Evolutionary conservation across 2,113 vertebrate genomes (phyloP).

Genomic region (Kryptolebias marmoratus): DNA sequence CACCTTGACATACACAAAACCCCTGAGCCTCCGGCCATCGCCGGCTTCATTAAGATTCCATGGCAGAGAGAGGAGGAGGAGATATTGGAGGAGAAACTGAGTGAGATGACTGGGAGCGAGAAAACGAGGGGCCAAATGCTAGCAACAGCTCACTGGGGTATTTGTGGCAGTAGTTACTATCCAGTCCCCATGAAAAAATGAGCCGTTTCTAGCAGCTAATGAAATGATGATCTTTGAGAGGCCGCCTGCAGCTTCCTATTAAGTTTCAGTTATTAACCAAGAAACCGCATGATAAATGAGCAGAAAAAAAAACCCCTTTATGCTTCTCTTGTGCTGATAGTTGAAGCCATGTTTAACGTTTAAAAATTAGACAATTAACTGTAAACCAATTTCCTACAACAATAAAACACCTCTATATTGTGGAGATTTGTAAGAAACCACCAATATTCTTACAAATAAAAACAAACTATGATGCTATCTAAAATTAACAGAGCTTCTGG

Average conservation of each 20-base stretch:
- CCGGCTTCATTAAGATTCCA: slow-evolving; percentile 76
- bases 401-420: slow-evolving; percentile 7
- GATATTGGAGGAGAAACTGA: slow-evolving; percentile 44
- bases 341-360: neutral
- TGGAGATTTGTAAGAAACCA: slow-evolving; percentile 39
- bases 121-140: slow-evolving; percentile 55
- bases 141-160: slow-evolving; percentile 71
- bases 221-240: slow-evolving; percentile 72
- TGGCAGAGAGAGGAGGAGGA: slow-evolving; percentile 49
- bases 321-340: neutral
- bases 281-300: slow-evolving; percentile 43
- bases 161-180: slow-evolving; percentile 75
- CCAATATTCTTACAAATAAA: slow-evolving; percentile 20
- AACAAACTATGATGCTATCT: slow-evolving; percentile 33
- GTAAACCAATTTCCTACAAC: neutral
- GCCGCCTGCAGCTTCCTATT: slow-evolving; percentile 68
- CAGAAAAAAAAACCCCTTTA: neutral
- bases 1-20: slow-evolving; percentile 80
- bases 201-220: slow-evolving; percentile 66
- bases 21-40: slow-evolving; percentile 61
- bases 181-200: slow-evolving; percentile 72
- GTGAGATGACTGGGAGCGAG: slow-evolving; percentile 51
- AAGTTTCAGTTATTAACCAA: slow-evolving; percentile 70
- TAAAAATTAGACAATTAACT: slow-evolving; percentile 1
- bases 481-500: slow-evolving; percentile 55